Evolutionary conservation across 2,888 invertebrate genomes (phyloP).

Genomic region (Drosophila conformis): DNA sequence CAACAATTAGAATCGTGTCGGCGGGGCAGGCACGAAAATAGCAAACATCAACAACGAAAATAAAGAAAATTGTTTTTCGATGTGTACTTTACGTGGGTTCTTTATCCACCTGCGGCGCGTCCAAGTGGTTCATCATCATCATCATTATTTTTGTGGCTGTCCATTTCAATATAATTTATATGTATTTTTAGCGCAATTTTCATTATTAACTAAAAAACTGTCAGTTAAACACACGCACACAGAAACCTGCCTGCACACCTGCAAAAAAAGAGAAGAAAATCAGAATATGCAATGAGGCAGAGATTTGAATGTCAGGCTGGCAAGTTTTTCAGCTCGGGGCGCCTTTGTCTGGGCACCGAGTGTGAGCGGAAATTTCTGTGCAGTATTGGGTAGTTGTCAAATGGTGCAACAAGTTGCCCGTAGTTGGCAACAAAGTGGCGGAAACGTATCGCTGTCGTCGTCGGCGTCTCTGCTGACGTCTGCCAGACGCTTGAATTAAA

Average conservation of each 20-base stretch:
- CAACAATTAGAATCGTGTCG: slow-evolving; percentile 11
- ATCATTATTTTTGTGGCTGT: slow-evolving; percentile 36
- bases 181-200: slow-evolving; percentile 59
- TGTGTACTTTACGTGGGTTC: slow-evolving; percentile 29
- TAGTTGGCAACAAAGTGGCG: slow-evolving; percentile 70
- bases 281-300: slow-evolving; percentile 26
- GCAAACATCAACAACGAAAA: slow-evolving; percentile 19
- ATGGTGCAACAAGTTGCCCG: slow-evolving; percentile 68
- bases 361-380: slow-evolving; percentile 66
- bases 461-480: slow-evolving; percentile 30
- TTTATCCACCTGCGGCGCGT: slow-evolving; percentile 44
- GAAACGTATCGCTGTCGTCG: slow-evolving; percentile 71
- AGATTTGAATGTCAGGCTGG: slow-evolving; percentile 72
- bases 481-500: slow-evolving; percentile 55
- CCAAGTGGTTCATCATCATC: slow-evolving; percentile 31
- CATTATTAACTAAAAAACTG: slow-evolving; percentile 76
- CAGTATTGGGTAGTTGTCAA: slow-evolving; percentile 65
- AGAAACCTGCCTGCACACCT: slow-evolving; percentile 14
- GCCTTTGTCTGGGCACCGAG: slow-evolving; percentile 15
- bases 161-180: slow-evolving; percentile 52
- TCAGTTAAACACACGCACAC: slow-evolving; percentile 51
- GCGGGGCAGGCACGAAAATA: slow-evolving; percentile 49
- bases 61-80: slow-evolving; percentile 10
- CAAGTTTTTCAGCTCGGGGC: slow-evolving; percentile 37
- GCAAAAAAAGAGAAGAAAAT: slow-evolving; percentile 2